Conservation (phyloP, 2,797 vertebrate species). For the Rhynchonycteris naso region DNA sequence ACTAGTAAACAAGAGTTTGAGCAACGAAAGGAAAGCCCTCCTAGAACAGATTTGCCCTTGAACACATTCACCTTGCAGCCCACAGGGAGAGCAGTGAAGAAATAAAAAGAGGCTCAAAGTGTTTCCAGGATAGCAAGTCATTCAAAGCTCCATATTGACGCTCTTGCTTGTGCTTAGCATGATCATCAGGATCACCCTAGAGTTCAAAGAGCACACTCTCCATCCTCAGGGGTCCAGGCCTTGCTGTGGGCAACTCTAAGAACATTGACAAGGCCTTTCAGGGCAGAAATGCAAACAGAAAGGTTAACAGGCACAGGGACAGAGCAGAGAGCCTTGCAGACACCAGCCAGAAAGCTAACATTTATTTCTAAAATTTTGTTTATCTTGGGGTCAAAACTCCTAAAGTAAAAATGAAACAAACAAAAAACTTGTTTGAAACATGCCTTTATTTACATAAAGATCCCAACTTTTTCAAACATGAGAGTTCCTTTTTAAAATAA, state of each 20-base stretch:
- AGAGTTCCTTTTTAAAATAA: not conserved
- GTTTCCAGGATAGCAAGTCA: not conserved
- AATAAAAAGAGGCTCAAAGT: not conserved
- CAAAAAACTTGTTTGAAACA: not conserved
- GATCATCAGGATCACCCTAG: not conserved
- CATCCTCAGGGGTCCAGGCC: not conserved
- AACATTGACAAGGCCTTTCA: not conserved
- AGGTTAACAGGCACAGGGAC: not conserved
- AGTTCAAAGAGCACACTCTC: not conserved
- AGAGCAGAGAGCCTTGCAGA: not conserved
- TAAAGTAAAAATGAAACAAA: not conserved
- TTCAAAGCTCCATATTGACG: not conserved
- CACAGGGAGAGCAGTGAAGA: not conserved
- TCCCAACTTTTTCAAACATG: not conserved
- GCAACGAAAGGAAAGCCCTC: not conserved
- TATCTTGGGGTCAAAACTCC: not conserved
- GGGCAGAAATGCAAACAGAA: not conserved
- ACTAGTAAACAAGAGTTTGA: not conserved
- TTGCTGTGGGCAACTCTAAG: not conserved
- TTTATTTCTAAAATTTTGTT: constrained; percentile 20
- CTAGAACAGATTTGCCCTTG: not conserved
- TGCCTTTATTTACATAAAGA: not conserved
- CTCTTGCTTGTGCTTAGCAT: not conserved
- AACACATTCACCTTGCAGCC: not conserved
- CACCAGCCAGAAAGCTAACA: not conserved